Evolutionary conservation across 2,113 vertebrate genomes (phyloP).

Genomic region (Sander lucioperca): DNA sequence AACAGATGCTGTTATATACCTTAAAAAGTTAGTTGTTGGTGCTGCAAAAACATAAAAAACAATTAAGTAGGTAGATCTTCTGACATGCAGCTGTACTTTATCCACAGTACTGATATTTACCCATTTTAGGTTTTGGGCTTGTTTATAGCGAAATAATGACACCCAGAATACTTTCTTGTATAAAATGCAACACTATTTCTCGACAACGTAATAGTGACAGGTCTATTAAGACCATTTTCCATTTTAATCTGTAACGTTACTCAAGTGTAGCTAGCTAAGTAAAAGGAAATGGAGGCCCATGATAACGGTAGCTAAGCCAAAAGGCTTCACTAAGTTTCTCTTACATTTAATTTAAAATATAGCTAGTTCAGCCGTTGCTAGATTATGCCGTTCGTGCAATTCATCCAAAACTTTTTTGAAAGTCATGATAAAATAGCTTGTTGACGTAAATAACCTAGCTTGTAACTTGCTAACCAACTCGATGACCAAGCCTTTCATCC

Average conservation of each 20-base stretch:
- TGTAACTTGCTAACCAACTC: conserved; percentile 54
- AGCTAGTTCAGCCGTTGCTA: not conserved
- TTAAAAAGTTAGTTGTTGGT: not conserved
- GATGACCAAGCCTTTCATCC: conserved; percentile 67
- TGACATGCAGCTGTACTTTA: conserved; percentile 32
- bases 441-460: conserved; percentile 19
- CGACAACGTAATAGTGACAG: not conserved
- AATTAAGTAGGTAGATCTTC: not conserved
- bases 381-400: not conserved
- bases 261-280: conserved; percentile 34
- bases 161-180: rapidly evolving
- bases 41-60: not conserved
- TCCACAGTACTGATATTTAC: not conserved
- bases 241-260: conserved; percentile 43
- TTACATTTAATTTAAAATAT: not conserved
- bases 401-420: not conserved
- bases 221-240: conserved; percentile 32
- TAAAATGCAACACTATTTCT: not conserved
- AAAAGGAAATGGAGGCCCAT: conserved; percentile 76
- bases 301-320: conserved; percentile 23
- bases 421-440: not conserved
- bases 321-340: not conserved
- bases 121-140: not conserved
- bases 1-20: not conserved
- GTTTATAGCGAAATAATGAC: not conserved